These are phyloP conservation scores for Pteromalus puparum DNA, from an alignment of 1,140 invertebrate genomes.

Conservation along the genomic window DNA sequence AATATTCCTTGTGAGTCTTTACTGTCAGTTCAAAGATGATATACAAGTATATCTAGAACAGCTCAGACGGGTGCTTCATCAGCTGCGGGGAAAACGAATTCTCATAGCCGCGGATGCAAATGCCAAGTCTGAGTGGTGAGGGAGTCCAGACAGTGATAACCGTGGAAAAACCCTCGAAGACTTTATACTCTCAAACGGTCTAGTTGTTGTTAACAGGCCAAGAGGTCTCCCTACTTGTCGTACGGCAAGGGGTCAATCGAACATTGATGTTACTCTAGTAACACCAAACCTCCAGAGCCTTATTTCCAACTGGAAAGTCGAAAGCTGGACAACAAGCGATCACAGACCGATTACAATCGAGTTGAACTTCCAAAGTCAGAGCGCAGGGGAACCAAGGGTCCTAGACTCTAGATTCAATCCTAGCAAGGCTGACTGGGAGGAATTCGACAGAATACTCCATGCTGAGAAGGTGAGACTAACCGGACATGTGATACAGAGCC, in stretches of 20 bases:
- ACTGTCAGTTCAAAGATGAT: neutral
- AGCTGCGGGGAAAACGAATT: too few relatives aligned
- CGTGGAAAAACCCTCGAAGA: neutral
- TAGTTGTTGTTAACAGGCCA: neutral
- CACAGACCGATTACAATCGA: neutral
- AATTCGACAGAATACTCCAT: too few relatives aligned
- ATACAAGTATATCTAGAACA: neutral
- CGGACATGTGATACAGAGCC: too few relatives aligned
- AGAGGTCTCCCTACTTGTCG: neutral
- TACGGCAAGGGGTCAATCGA: neutral
- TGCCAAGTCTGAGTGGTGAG: neutral
- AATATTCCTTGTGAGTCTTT: neutral
- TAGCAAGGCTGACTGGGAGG: neutral
- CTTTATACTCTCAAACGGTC: neutral
- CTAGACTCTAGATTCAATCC: neutral
- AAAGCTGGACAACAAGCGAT: neutral
- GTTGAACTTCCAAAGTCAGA: neutral
- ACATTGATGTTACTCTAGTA: slow-evolving; percentile 43
- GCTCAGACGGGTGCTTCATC: too few relatives aligned
- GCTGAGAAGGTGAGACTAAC: too few relatives aligned
- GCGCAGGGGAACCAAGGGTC: rapidly evolving
- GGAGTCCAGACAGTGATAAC: neutral
- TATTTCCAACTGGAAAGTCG: neutral
- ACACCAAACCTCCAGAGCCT: neutral
- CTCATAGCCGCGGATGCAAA: neutral